Conservation (phyloP, 1,140 invertebrate genomes). For the Heliconius nattereri region DNA sequence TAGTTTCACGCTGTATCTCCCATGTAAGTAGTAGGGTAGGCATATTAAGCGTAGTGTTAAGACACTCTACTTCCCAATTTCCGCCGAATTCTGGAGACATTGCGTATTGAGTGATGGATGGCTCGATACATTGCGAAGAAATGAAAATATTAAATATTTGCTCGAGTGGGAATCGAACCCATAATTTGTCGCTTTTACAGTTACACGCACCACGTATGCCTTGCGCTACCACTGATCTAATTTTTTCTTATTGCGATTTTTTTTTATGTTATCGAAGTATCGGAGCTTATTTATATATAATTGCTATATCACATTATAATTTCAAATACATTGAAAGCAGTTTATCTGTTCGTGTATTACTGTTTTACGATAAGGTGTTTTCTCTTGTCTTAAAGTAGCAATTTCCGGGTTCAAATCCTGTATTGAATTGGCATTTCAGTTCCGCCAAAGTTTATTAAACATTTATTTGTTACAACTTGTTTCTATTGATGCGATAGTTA, state of each 20-base stretch:
- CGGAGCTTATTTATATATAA: background rate
- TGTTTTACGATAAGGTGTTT: background rate
- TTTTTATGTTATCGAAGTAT: background rate
- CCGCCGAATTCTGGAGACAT: no score
- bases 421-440: background rate
- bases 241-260: no score
- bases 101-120: no score
- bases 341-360: background rate
- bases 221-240: no score
- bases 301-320: background rate
- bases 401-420: background rate
- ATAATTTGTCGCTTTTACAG: no score
- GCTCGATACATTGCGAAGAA: no score
- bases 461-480: background rate
- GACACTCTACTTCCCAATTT: no score
- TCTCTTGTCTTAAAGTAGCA: background rate
- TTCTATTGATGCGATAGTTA: background rate
- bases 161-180: no score
- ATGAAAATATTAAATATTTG: background rate
- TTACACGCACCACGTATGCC: no score
- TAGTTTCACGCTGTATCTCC: no score
- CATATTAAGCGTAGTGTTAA: accelerated
- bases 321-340: background rate
- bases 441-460: background rate
- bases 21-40: no score